Percentiles rank a stretch among this genome's conserved stretches.
Evolutionary conservation across 2,113 vertebrate species (phyloP).

Genomic region (Anarhynchus alexandrinus): DNA sequence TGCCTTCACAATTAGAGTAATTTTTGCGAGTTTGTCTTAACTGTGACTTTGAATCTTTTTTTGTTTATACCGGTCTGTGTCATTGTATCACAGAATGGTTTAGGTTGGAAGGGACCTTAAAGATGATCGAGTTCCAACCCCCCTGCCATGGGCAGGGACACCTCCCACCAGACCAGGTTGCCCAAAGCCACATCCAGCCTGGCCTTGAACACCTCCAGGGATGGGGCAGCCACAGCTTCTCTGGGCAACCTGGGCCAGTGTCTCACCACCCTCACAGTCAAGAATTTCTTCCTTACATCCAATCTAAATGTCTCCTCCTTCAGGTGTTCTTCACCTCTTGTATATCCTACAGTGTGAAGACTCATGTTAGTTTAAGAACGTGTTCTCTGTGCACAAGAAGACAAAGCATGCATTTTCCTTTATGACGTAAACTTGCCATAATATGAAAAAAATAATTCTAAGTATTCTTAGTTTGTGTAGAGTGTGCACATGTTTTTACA

Average conservation of each 20-base stretch:
- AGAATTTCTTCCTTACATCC: background rate
- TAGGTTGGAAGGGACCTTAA: background rate
- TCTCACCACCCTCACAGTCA: accelerated
- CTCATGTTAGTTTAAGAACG: background rate
- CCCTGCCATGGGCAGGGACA: background rate
- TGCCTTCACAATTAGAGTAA: background rate
- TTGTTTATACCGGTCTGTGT: background rate
- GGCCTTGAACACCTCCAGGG: background rate
- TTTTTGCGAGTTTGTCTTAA: background rate
- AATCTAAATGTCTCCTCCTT: background rate
- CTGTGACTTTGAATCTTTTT: background rate
- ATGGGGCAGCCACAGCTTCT: background rate
- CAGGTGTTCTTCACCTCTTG: background rate
- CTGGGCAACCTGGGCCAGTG: background rate
- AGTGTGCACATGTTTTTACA: background rate
- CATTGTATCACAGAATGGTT: background rate
- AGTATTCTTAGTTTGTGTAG: background rate
- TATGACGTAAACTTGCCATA: background rate
- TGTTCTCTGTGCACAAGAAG: background rate
- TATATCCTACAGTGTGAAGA: background rate
- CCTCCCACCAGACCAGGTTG: background rate
- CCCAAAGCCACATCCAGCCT: background rate
- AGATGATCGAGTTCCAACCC: accelerated
- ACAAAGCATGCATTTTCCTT: background rate
- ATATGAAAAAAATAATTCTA: background rate